Evolutionary conservation across 2,797 vertebrate species (phyloP), one percentile per base, ranked within the genome.

Genomic region (Microchirus variegatus): DNA sequence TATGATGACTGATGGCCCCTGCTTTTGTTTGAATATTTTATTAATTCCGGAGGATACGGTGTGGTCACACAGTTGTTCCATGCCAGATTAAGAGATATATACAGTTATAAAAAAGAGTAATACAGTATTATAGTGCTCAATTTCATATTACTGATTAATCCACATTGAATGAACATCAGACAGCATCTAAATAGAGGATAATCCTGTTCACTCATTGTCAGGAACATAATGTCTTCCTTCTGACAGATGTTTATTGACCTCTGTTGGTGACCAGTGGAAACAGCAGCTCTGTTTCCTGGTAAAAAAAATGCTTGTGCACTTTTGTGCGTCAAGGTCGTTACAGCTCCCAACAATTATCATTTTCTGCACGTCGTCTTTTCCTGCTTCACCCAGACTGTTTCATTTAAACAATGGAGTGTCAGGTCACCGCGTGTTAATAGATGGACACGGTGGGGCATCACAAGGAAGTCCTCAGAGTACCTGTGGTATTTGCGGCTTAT

Each of bases 181-280:
- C 3, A 31, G 8, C 31, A 31, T 31, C 31, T 8, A 6, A 31
- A 31, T 6, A 31, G 31, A 31, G 31, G 7, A 31, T 31, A 31
- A 31, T 5, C 31, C 6, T 31, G 31, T 31, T 31, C 31, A 26
- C 3, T 26, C 26, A 31, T 31, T 31, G 31, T 1, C 31, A 31
- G 31, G 31, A 31, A 14, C 10, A 10, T 4, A 18, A 12, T 38
- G 16, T 15, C 2, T 37, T 5, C 9, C n/a, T 40, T 40, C 2
- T 13, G 13, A 44, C 31, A 16, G 48, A 16, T 43, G 50, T 50
- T 8, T 42, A 48, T 40, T 55, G 50, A 66, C 64, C 45, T 55
- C 53, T 59, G 41, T 37, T 71, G 71, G 51, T 63, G 51, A 63
- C 13, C 11, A 57, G 38, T 18, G n/a, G 40, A n/a, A 67, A 74